These are phyloP conservation scores for Drosophila sturtevanti DNA, from an alignment of 1,140 invertebrate genomes.

Conservation along the genomic window DNA sequence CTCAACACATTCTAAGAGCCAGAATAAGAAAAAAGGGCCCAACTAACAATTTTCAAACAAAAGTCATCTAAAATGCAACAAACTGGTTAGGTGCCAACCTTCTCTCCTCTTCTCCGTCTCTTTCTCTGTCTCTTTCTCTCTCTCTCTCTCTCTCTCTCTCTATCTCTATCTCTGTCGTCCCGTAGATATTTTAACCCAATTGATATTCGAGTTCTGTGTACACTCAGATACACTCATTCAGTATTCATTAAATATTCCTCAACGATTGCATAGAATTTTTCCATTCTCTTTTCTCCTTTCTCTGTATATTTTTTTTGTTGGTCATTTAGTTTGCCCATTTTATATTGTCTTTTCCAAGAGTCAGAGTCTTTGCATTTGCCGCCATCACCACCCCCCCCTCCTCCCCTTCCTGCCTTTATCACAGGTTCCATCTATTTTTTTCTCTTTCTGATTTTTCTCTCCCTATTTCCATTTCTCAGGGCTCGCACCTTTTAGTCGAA, in stretches of 20 bases:
- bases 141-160: neutral
- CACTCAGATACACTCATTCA: constrained; percentile 45
- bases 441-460: neutral
- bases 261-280: constrained; percentile 50
- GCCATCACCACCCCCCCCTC: too few relatives aligned
- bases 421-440: neutral
- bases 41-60: constrained; percentile 19
- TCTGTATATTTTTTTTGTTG: constrained; percentile 11
- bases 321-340: constrained; percentile 64
- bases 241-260: constrained; percentile 72
- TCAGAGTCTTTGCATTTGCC: constrained; percentile 2
- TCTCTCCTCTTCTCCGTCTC: neutral
- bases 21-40: neutral
- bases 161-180: constrained; percentile 12
- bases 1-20: constrained; percentile 20
- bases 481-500: constrained; percentile 13
- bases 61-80: constrained; percentile 46
- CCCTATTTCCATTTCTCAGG: constrained; percentile 1
- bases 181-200: constrained; percentile 34
- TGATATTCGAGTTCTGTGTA: constrained; percentile 44
- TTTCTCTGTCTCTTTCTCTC: neutral
- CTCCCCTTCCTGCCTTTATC: constrained; percentile 4
- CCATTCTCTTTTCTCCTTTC: neutral
- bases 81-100: constrained; percentile 44
- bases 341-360: constrained; percentile 65